These are phyloP conservation scores for Choloepus hoffmanni DNA, from an alignment of 2,113 vertebrate species.

Conservation along the genomic window DNA sequence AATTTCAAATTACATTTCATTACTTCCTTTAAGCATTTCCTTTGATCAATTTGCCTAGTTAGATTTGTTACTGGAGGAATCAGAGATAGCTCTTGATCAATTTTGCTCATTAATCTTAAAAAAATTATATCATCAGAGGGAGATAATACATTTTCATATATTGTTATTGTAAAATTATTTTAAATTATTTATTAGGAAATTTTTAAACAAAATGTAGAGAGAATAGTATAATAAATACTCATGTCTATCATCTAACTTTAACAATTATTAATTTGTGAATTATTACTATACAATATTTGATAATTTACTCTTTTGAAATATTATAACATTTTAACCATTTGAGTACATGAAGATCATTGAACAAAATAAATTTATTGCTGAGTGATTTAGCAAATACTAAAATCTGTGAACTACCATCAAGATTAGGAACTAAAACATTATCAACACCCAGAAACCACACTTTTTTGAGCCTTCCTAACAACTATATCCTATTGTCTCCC, in stretches of 20 bases:
- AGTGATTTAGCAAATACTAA: background rate
- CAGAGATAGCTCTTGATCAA: background rate
- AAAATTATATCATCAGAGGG: background rate
- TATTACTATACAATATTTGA: background rate
- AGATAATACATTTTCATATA: background rate
- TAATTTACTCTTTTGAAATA: background rate
- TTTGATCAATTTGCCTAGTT: background rate
- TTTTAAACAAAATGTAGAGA: background rate
- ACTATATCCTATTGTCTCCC: background rate
- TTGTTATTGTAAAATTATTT: background rate
- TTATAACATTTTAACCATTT: background rate
- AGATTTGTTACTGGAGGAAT: background rate
- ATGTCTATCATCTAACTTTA: background rate
- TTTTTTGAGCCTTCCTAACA: background rate
- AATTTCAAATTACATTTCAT: conserved; percentile 38
- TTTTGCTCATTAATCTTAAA: background rate
- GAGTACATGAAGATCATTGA: background rate
- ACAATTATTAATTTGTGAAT: background rate
- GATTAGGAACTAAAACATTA: background rate
- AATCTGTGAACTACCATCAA: background rate
- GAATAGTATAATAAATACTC: background rate
- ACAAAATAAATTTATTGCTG: background rate
- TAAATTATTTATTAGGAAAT: background rate
- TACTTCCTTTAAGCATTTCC: background rate
- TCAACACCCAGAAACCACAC: background rate